phyloP scores from a whole-genome alignment of 2,113 vertebrate species.

The Ploceus nigricollis region DNA sequence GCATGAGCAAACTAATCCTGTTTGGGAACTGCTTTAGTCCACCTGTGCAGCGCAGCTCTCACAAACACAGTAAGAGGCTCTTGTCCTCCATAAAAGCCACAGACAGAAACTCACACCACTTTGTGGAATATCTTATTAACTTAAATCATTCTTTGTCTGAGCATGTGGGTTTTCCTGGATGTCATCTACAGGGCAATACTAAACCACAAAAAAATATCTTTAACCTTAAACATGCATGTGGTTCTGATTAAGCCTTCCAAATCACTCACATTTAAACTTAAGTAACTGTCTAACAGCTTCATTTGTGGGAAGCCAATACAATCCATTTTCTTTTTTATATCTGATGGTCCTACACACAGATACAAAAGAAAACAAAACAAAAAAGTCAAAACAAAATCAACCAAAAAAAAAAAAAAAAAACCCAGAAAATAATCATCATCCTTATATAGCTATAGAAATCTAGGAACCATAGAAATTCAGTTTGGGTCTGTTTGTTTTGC shows the following conservation, averaged over 20 bases:
- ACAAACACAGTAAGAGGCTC: not conserved
- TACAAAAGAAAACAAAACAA: not conserved
- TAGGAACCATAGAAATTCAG: not conserved
- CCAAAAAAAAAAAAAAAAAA: not conserved
- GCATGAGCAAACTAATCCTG: accelerated
- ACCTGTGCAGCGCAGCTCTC: not conserved
- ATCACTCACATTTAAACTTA: not conserved
- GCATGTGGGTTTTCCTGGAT: not conserved
- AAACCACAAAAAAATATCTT: not conserved
- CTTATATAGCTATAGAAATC: not conserved
- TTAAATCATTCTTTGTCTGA: not conserved
- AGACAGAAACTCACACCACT: not conserved
- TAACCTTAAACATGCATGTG: not conserved
- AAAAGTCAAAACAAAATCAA: not conserved
- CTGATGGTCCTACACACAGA: not conserved
- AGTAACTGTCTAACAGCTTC: not conserved
- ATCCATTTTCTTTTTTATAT: not conserved
- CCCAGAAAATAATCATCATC: not conserved
- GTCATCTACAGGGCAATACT: not conserved
- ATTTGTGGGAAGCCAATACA: not conserved
- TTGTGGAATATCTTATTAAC: not conserved
- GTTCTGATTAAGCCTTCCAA: not conserved
- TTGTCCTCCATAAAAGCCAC: not conserved
- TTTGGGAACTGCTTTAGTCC: not conserved
- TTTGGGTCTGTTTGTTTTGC: not conserved